phyloP scores from a whole-genome alignment of 2,888 invertebrate genomes.

The Mayetiola destructor region DNA sequence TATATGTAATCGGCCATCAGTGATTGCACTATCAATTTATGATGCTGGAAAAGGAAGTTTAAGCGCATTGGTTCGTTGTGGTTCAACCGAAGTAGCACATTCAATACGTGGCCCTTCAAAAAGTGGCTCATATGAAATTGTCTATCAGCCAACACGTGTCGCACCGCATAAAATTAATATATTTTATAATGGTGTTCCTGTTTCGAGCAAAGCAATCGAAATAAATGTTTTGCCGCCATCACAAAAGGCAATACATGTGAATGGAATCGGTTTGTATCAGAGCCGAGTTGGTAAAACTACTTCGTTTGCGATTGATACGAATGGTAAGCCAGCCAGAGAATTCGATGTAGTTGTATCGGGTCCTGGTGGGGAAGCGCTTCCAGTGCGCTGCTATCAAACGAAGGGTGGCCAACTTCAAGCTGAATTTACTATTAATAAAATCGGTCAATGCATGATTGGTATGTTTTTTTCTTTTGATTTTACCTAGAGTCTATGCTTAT shows the following conservation, averaged over 20 bases:
- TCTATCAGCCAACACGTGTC: conserved; percentile 75
- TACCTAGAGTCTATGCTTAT: neutral
- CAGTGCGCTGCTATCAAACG: conserved; percentile 88
- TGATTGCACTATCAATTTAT: conserved; percentile 59
- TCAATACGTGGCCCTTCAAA: conserved; percentile 56
- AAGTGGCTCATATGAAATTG: conserved; percentile 63
- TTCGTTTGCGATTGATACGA: conserved; percentile 77
- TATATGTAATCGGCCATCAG: conserved; percentile 65
- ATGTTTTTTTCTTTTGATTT: too few relatives aligned
- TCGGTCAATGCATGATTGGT: conserved; percentile 55
- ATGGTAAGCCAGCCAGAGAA: conserved; percentile 69
- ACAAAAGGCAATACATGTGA: conserved; percentile 54
- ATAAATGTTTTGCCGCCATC: conserved; percentile 47
- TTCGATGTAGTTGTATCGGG: conserved; percentile 84
- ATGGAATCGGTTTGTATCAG: conserved; percentile 72
- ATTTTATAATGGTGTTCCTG: conserved; percentile 72
- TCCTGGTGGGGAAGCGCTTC: conserved; percentile 63
- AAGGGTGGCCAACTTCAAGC: conserved; percentile 90
- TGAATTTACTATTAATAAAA: conserved; percentile 74
- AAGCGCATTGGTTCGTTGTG: conserved; percentile 65
- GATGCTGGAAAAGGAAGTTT: conserved; percentile 76
- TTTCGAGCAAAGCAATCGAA: conserved; percentile 39
- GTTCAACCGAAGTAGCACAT: conserved; percentile 67
- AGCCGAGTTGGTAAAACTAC: conserved; percentile 68
- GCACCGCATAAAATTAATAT: conserved; percentile 78